Percentiles rank a stretch among this genome's conserved stretches.
phyloP scores from a whole-genome alignment of 2,797 vertebrate species.

The Hoplostethus atlanticus region DNA sequence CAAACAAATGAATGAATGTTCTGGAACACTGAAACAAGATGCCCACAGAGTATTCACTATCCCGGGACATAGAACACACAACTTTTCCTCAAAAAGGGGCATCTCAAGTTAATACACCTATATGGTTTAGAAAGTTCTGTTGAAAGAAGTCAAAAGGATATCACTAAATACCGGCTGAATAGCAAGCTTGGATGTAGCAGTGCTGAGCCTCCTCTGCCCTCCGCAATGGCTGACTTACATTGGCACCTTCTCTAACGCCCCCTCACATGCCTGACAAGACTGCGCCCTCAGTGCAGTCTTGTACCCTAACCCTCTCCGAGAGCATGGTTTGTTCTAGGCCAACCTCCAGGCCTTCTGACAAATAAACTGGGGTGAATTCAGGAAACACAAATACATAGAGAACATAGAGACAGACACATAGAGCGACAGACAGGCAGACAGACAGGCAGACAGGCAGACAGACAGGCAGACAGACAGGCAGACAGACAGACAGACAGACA shows the following conservation, averaged over 20 bases:
- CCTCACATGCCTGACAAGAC: slow-evolving; percentile 71
- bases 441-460: slow-evolving; percentile 54
- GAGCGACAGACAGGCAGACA: too few species aligned
- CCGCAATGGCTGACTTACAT: slow-evolving; percentile 59
- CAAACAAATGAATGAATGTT: slow-evolving; percentile 58
- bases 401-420: too few species aligned
- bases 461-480: slow-evolving; percentile 36
- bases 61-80: slow-evolving; percentile 44
- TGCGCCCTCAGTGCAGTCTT: slow-evolving; percentile 46
- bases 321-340: slow-evolving; percentile 50
- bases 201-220: slow-evolving; percentile 47
- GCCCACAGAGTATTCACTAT: slow-evolving; percentile 40
- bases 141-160: slow-evolving; percentile 34
- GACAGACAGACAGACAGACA: background rate
- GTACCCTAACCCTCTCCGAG: slow-evolving; percentile 1
- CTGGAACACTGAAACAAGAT: slow-evolving; percentile 66
- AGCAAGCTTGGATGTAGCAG: slow-evolving; percentile 28
- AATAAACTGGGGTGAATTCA: slow-evolving; percentile 38
- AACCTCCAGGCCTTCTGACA: slow-evolving; percentile 58
- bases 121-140: slow-evolving; percentile 7
- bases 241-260: slow-evolving; percentile 70
- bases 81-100: slow-evolving; percentile 37
- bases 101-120: slow-evolving; percentile 11
- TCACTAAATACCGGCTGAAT: slow-evolving; percentile 32
- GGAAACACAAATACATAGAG: slow-evolving; percentile 35